Evolutionary conservation across 2,888 invertebrate genomes (phyloP).

Genomic region (Noctua janthe): DNA sequence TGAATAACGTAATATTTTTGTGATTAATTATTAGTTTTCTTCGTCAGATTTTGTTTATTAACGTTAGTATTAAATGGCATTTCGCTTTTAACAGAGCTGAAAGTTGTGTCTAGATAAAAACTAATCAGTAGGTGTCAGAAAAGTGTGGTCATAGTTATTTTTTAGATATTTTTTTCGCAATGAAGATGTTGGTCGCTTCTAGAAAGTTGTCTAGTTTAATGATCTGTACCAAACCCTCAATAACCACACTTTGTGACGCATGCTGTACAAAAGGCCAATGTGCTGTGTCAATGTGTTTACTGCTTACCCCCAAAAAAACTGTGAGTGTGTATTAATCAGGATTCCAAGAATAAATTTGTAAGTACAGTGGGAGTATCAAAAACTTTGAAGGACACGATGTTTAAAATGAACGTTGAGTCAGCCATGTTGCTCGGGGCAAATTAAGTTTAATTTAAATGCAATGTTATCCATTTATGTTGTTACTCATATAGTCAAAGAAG

Average conservation of each 20-base stretch:
- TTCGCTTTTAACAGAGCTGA: background rate
- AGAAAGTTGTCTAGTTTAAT: background rate
- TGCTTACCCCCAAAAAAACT: background rate
- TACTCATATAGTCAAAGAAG: background rate
- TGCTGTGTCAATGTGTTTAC: background rate
- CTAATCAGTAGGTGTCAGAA: background rate
- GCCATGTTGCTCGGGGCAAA: constrained; percentile 1
- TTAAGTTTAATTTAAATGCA: background rate
- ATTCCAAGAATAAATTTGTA: constrained; percentile 18
- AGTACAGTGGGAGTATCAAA: background rate
- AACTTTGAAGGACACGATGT: constrained; percentile 4
- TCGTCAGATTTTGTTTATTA: constrained; percentile 41
- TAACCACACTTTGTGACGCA: background rate
- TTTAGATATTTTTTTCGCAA: background rate
- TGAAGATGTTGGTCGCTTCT: background rate
- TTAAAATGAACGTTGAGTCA: constrained; percentile 27
- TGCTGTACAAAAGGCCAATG: background rate
- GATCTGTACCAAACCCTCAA: background rate
- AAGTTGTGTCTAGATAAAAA: background rate
- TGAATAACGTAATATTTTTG: constrained; percentile 65
- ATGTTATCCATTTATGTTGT: background rate
- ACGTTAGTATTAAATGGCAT: background rate
- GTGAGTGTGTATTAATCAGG: background rate
- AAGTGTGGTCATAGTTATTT: background rate
- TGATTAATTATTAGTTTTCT: constrained; percentile 45